These are phyloP conservation scores for Trichomalopsis sarcophagae DNA, from an alignment of 1,140 invertebrate genomes.

Conservation along the genomic window DNA sequence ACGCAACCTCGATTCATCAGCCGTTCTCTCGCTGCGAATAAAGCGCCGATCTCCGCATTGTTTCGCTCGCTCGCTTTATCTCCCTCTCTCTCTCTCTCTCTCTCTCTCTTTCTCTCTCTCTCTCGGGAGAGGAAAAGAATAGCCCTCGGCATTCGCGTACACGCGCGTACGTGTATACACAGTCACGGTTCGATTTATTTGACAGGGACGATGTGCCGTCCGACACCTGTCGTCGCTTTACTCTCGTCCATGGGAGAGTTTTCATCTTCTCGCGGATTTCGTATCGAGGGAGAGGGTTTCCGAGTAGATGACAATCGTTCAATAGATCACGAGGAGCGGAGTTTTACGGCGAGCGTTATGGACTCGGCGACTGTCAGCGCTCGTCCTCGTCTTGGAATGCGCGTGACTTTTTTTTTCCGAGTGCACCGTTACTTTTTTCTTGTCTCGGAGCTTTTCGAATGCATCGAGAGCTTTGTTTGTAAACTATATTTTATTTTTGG, in stretches of 20 bases:
- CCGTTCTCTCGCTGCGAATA: background rate
- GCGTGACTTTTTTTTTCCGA: background rate
- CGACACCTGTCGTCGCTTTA: background rate
- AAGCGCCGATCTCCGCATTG: background rate
- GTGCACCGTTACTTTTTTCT: background rate
- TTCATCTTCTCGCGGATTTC: background rate
- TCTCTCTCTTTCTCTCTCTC: background rate
- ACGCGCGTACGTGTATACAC: no score
- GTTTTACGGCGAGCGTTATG: background rate
- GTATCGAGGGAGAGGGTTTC: background rate
- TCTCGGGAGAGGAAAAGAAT: background rate
- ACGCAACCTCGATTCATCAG: background rate
- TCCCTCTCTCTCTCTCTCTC: conserved; percentile 4
- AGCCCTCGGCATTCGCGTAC: background rate
- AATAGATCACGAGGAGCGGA: background rate
- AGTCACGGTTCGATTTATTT: background rate
- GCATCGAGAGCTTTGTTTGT: background rate
- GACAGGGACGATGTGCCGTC: background rate
- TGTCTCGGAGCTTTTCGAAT: background rate
- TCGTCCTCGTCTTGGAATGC: background rate
- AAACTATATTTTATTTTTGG: background rate
- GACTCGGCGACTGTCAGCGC: background rate
- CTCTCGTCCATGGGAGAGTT: background rate
- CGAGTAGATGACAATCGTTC: conserved; percentile 12
- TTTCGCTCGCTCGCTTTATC: background rate